These are phyloP conservation scores for Charanyca ferruginea DNA, from an alignment of 2,888 invertebrate genomes.

Conservation along the genomic window DNA sequence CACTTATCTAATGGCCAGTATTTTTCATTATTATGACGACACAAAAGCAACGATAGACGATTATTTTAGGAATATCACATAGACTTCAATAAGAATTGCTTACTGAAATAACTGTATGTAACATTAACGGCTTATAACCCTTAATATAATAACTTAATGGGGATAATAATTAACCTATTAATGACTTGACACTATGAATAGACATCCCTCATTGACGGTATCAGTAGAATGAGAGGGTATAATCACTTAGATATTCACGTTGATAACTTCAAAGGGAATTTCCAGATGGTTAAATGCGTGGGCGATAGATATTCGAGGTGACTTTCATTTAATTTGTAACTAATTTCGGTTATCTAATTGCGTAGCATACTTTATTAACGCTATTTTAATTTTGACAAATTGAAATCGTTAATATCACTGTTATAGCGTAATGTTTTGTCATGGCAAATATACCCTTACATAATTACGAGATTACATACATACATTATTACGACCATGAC, in stretches of 20 bases:
- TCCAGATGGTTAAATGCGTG: not conserved
- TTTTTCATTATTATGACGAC: too few species aligned
- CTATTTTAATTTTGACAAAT: too few species aligned
- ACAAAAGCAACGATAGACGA: too few species aligned
- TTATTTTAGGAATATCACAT: not conserved
- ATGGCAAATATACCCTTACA: too few species aligned
- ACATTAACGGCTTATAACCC: constrained; percentile 20
- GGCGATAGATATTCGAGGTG: not conserved
- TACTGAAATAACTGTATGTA: constrained; percentile 1
- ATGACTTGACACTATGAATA: constrained; percentile 23
- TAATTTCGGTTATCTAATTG: not conserved
- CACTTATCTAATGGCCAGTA: not conserved
- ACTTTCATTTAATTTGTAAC: constrained; percentile 1
- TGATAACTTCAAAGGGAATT: constrained; percentile 23
- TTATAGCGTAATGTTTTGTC: too few species aligned
- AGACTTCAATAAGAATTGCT: not conserved
- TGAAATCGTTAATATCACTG: too few species aligned
- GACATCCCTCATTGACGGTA: constrained; percentile 8
- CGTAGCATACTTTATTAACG: not conserved
- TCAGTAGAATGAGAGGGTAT: constrained; percentile 27
- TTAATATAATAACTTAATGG: constrained; percentile 15
- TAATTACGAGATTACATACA: too few species aligned
- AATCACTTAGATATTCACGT: constrained; percentile 23
- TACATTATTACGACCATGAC: too few species aligned
- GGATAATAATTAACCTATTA: constrained; percentile 35